Conservation (phyloP, 1,140 invertebrate species). For the Anagrus nilaparvatae region DNA sequence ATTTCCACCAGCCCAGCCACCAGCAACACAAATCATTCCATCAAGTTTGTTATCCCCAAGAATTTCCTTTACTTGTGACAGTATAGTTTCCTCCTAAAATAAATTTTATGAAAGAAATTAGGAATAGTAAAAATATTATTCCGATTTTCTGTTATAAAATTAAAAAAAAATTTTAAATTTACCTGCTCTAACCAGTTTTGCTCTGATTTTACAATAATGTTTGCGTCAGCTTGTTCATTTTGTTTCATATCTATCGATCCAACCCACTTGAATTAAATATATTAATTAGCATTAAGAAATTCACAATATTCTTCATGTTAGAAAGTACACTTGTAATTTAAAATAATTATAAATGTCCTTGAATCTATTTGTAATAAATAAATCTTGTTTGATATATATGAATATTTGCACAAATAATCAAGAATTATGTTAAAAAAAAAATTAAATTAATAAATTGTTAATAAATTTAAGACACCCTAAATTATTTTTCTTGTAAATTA, state of each 20-base stretch:
- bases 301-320: not conserved
- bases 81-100: conserved; percentile 50
- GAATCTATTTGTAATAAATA: no score
- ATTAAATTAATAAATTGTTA: no score
- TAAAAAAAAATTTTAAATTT: conserved; percentile 16
- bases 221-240: conserved; percentile 85
- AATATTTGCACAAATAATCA: no score
- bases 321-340: no score
- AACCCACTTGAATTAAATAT: conserved; percentile 67
- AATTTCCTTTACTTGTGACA: conserved; percentile 49
- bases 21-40: conserved; percentile 95
- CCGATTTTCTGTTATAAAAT: not conserved
- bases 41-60: conserved; percentile 76
- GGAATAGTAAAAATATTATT: not conserved
- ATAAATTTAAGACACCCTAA: no score
- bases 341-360: no score
- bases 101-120: not conserved
- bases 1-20: conserved; percentile 95
- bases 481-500: no score
- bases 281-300: no score
- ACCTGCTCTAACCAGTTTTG: conserved; percentile 71
- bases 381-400: no score
- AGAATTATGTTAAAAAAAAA: no score
- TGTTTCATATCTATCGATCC: conserved; percentile 80
- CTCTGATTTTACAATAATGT: conserved; percentile 72